phyloP scores from a whole-genome alignment of 2,113 vertebrate species.

The Rhombomys opimus region DNA sequence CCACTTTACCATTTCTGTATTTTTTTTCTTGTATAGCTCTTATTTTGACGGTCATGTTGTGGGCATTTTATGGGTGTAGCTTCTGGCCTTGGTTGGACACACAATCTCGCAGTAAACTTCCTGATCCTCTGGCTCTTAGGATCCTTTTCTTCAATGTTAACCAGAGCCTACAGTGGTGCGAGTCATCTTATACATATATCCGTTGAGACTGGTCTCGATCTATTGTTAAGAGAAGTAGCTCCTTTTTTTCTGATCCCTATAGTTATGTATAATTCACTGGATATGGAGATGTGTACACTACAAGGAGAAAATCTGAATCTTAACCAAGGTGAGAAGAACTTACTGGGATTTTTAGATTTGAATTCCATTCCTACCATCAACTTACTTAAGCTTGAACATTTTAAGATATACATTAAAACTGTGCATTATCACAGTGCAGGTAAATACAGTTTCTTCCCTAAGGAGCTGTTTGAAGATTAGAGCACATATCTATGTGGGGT shows the following conservation, averaged over 20 bases:
- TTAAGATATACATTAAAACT: not conserved
- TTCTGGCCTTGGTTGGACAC: not conserved
- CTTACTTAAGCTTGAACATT: not conserved
- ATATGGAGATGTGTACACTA: not conserved
- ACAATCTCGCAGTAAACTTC: not conserved
- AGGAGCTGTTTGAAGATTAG: not conserved
- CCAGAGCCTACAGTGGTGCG: not conserved
- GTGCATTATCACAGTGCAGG: not conserved
- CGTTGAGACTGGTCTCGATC: not conserved
- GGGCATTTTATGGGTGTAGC: not conserved
- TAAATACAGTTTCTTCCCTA: not conserved
- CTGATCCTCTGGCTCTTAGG: not conserved
- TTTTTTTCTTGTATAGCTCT: not conserved
- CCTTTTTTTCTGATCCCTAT: fast-evolving
- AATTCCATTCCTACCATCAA: not conserved
- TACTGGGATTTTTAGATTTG: not conserved
- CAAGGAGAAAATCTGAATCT: not conserved
- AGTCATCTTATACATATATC: not conserved
- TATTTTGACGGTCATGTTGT: not conserved
- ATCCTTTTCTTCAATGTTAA: not conserved
- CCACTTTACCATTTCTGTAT: not conserved
- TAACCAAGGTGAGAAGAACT: not conserved
- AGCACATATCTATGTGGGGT: not conserved
- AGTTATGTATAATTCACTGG: not conserved
- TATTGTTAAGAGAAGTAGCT: not conserved